Base-by-base conservation (phyloP, 2,797 vertebrate genomes). In the Melanotaenia nigrans region DNA sequence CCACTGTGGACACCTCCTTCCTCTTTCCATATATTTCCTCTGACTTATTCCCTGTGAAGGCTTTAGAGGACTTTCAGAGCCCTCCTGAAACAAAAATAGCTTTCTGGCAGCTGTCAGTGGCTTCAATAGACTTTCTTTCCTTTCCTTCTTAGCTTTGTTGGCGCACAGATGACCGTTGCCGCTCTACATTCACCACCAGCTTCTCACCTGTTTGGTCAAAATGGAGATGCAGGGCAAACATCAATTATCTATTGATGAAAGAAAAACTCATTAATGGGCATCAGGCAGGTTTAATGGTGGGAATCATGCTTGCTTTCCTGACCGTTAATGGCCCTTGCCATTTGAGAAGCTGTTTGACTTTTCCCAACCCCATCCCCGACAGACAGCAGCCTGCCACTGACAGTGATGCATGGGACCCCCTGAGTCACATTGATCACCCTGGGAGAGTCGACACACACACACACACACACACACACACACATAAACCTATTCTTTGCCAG, bases 381-480 rank as follows among this genome's bases (percentile, higher is more conserved):
- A 83, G 83, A 88, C 88, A 75, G 75, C 87, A 77, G 74, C 76
- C 81, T 36, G 73, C 85, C 75, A 22, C 74, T 87, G 89, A 88
- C 89, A 89, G 74, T 92, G 93, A 93, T 92, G 84, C 72, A 92
- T 93, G 81, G 80, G 65, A 79, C 77, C 78, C 78, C 84, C 87
- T 61, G 78, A 90, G 86, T 85, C 77, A 57, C 86, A 91, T 94
- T 93, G 84, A 92, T 93, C 88, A 85, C 83, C 75, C 61, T 45
- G 62, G 70, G 79, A 86, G 79, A 67, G 76, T 76, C 60, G 57
- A 25, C 61, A 51, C 38, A 61, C 18, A 47, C 53, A 25, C 61
- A 51, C 38, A 61, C 53, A 25, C 61, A 51, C 38, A 61, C 38
- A 61, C 18, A 45, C 53, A 65, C 77, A 62, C 72, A 65, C 77